Evolutionary conservation across 2,113 vertebrate genomes (phyloP).

Genomic region (Cacatua alba): DNA sequence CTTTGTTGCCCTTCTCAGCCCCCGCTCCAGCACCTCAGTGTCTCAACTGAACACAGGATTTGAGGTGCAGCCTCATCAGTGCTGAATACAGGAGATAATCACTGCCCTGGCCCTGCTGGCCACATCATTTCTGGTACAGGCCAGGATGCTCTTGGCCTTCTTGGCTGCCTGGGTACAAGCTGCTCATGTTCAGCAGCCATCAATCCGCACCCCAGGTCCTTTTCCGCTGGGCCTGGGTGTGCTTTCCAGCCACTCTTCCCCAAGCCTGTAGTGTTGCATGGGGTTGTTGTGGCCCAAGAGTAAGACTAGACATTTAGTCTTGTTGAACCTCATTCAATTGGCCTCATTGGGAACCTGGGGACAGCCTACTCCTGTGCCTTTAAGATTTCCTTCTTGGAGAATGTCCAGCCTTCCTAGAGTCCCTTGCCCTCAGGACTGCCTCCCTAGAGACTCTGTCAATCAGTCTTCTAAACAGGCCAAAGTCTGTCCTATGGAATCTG

Average conservation of each 20-base stretch:
- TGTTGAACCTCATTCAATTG: neutral
- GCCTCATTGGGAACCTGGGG: neutral
- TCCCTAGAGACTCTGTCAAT: too few species aligned
- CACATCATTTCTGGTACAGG: neutral
- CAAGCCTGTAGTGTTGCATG: neutral
- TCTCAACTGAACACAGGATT: neutral
- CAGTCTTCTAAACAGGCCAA: neutral
- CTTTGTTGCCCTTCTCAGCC: neutral
- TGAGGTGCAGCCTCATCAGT: neutral
- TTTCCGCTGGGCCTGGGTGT: neutral
- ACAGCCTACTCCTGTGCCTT: neutral
- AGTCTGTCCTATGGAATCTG: neutral
- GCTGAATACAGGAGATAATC: too few species aligned
- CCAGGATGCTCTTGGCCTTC: neutral
- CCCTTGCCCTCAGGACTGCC: too few species aligned
- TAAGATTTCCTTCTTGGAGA: neutral
- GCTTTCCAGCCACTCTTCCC: neutral
- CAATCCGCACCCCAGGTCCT: too few species aligned
- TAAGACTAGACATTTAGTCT: neutral
- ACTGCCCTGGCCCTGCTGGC: neutral
- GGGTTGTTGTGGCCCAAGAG: neutral
- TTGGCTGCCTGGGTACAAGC: neutral
- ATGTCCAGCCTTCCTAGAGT: neutral
- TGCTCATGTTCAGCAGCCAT: too few species aligned
- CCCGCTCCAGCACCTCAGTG: neutral